Evolutionary conservation across 2,888 invertebrate species (phyloP).

Genomic region (Hydropsyche betteni): DNA sequence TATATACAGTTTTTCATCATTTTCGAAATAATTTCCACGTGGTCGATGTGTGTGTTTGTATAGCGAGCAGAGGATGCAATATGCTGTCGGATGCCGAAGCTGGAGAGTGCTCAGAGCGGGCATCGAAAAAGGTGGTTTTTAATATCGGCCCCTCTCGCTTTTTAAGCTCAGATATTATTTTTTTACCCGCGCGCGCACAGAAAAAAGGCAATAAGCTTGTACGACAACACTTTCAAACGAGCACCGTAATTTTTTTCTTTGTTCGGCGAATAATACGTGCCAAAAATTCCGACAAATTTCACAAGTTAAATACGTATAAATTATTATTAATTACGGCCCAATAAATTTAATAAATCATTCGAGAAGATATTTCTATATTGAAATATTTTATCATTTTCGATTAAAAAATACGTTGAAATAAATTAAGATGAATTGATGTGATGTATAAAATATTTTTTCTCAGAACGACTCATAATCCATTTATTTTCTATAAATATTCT

Average conservation of each 20-base stretch:
- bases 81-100: constrained; percentile 4
- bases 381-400: too few relatives aligned
- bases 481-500: too few relatives aligned
- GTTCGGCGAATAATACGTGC: constrained; percentile 6
- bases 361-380: too few relatives aligned
- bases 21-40: not conserved
- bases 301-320: too few relatives aligned
- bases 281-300: not conserved
- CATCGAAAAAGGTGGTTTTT: constrained; percentile 19
- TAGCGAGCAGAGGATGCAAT: constrained; percentile 1
- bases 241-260: constrained; percentile 18
- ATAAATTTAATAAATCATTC: too few relatives aligned
- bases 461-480: too few relatives aligned
- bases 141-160: constrained; percentile 12
- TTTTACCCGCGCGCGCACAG: not conserved
- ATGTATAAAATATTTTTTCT: too few relatives aligned
- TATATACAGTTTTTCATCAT: constrained; percentile 1
- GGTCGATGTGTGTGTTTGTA: not conserved
- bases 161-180: constrained; percentile 18
- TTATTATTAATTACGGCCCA: too few relatives aligned
- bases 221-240: not conserved
- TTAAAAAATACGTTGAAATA: too few relatives aligned
- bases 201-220: constrained; percentile 25
- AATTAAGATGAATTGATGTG: too few relatives aligned
- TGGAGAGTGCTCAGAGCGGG: not conserved